Base-by-base conservation (phyloP, 2,797 vertebrate genomes). In the Danio jaintianensis region DNA sequence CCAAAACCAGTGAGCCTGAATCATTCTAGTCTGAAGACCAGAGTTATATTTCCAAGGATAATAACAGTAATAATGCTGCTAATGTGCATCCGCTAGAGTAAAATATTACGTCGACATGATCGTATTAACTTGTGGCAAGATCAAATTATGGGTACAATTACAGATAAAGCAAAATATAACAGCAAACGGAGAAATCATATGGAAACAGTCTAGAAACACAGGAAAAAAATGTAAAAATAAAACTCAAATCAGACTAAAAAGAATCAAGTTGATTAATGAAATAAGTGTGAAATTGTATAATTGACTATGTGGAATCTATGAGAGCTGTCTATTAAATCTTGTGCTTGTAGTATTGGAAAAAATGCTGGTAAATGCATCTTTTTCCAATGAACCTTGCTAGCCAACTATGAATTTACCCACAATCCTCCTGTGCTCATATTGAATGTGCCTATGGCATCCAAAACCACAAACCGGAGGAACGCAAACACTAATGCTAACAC, bases 121-220 rank as follows among this genome's bases (percentile, higher is more conserved):
- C 48, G 38, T 11, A 62, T 78, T 45, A 64, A 50, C 40, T 13
- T 62, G 69, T 75, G 66, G 66, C 43, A 70, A 42, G 4, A 38
- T 61, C n/a, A 78, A 68, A 78, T 22, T 50, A 69, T 50, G 45
- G 76, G 55, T 61, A 22, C 7, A 78, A 12, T 70, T 48, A 48
- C 20, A 77, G 29, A 12, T 47, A 66, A 55, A 76, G 43, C 36
- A 53, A 75, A 50, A 42, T 7, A 75, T 1, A 64, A 20, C n/a
- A 53, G 8, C 18, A 40, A 13, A 48, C 10, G 12, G 43, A n/a
- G 56, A 3, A 16, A 62, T 16, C 10, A 61, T 50, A 36, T 40
- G 29, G 18, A 29, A 4, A 50, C 16, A 29, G n/a, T 75, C 48
- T 43, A 43, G 20, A 66, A 64, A 6, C 36, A 75, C 6, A 75